Evolutionary conservation across 37 sponge, comb jelly and placozoan species (phyloP), one percentile per base, ranked within the genome.

Genomic region (Chondrosia reniformis): DNA sequence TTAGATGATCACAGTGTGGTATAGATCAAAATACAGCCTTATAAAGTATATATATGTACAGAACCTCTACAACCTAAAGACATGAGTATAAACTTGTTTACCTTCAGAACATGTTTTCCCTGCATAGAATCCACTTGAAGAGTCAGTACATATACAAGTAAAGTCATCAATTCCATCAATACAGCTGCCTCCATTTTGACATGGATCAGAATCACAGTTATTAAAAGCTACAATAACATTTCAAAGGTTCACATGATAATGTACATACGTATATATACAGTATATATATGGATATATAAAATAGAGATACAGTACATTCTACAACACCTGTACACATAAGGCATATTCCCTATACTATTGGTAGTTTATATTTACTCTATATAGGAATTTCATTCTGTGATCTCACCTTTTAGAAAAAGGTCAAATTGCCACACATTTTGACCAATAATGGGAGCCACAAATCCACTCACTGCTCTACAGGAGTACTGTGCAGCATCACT

Each of bases 111-210:
- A 69, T 12, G 15, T 69, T 25, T 39, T 69, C 9, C 72, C 72
- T n/a, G 37, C 42, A 44, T 40, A 69, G 43, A 17, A 21, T 21
- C 39, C 15, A 21, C 17, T 1, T 40, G 9, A 9, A 69, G n/a
- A 12, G 5, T 34, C 22, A 21, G 3, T 39, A 40, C 72, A 69
- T 19, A 2, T 69, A 24, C 72, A 69, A 12, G 15, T 39, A 25
- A 25, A 69, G 72, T 40, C 43, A 17, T 44, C 72, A 36, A 69
- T 13, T 40, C 25, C 41, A 40, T 69, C 72, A 69, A 69, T 69
- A 39, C 72, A 69, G n/a, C n/a, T 13, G 5, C 72, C 72, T 25
- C 43, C 43, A 40, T 69, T 69, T 36, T 37, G 43, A 40, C 72
- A 69, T 17, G 72, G 72, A 69, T 40, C 42, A 13, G 72, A 13